Base-by-base conservation (phyloP, 2,113 vertebrate species). In the Theristicus caerulescens region DNA sequence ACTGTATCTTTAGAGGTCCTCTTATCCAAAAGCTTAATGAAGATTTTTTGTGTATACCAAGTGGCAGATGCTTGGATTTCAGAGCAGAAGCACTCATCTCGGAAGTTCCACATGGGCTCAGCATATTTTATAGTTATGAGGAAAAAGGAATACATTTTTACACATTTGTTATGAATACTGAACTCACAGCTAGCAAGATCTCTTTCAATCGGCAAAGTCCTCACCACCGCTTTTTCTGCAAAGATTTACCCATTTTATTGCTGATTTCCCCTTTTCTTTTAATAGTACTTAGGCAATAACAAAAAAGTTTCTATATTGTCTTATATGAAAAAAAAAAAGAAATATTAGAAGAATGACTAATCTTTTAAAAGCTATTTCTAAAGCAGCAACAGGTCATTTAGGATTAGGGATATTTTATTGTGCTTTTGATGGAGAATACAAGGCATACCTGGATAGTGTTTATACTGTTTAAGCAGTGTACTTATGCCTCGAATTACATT, bases 401-500 rank as follows among this genome's bases (percentile, higher is more conserved):
- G 78, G 54, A 94, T 77, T 89, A 87, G 36, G 26, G n/a, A 38
- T 81, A 93, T 65, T 92, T 81, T 81, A 77, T 42, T 86, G 10
- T 52, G 91, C 8, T 62, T 82, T 42, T 89, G 27, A 86, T 47
- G 72, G 25, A 77, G 66, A 85, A 90, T 94, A 77, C 25, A 87
- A 95, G 62, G 38, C 90, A 85, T 46, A 90, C 32, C 42, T 91
- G 79, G 40, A 85, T 74, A 92, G 9, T 62, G 67, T 72, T 86
- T 94, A 49, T 46, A 82, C 11, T 84, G 62, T 54, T 82, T 91
- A 85, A 61, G 40, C 55, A 96, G 74, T 71, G 88, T 82, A 95
- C 59, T 90, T 95, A 66, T 16, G 44, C 64, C 69, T 77, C 32
- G 8, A 97, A 86, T 77, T 92, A 76, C 84, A 73, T 95, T 96